phyloP scores from a whole-genome alignment of 2,888 invertebrate genomes.

The Rapana venosa region DNA sequence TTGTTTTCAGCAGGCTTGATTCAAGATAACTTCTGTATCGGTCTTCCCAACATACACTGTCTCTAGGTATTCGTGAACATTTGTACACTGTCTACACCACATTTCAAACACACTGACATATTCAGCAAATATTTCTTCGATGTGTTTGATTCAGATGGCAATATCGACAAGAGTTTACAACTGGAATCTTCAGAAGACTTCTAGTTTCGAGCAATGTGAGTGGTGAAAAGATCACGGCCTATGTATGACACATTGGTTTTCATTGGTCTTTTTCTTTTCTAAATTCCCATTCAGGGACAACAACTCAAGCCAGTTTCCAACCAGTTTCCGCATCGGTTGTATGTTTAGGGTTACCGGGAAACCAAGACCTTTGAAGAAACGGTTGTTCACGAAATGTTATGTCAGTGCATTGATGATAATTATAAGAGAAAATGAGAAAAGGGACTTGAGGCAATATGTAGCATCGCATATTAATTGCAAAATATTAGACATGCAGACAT shows the following conservation, averaged over 20 bases:
- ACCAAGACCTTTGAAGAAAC: too few species aligned
- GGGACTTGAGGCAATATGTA: too few species aligned
- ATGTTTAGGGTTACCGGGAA: too few species aligned
- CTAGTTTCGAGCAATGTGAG: background rate
- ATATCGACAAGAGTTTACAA: background rate
- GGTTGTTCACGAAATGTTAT: too few species aligned
- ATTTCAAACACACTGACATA: background rate
- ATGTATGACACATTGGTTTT: background rate
- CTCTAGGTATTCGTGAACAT: background rate
- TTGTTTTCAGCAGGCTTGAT: background rate
- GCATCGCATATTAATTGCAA: too few species aligned
- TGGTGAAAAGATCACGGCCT: background rate
- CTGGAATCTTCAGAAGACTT: background rate
- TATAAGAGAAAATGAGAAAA: too few species aligned
- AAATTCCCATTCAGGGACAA: background rate
- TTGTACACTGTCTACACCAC: background rate
- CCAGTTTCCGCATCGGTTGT: too few species aligned
- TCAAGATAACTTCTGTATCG: too few species aligned
- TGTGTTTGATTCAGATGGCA: background rate
- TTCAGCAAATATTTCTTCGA: background rate
- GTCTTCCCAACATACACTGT: background rate
- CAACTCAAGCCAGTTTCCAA: constrained; percentile 2
- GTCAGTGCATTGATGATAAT: too few species aligned
- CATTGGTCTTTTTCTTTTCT: background rate
- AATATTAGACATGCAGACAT: too few species aligned